These are phyloP conservation scores for Caradrina clavipalpis DNA, from an alignment of 2,888 invertebrate genomes.

Conservation along the genomic window DNA sequence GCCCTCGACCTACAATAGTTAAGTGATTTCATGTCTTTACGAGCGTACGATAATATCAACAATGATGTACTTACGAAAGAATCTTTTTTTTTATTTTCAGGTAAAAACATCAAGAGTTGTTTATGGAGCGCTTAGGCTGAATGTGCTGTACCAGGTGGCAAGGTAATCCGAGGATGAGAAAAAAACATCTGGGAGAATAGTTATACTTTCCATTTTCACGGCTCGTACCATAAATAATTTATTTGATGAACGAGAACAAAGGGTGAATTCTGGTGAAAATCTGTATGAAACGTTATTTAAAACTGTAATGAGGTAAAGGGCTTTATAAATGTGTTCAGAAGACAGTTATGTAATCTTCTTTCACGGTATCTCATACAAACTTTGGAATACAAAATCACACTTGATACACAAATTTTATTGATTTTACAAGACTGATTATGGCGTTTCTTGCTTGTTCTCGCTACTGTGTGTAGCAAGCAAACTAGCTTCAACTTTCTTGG, in stretches of 20 bases:
- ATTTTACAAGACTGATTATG: too few species aligned
- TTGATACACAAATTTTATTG: too few species aligned
- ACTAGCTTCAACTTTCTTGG: too few species aligned
- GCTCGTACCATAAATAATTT: neutral
- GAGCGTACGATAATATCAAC: conserved; percentile 45
- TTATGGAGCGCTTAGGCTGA: conserved; percentile 60
- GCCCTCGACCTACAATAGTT: conserved; percentile 68
- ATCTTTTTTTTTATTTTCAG: conserved; percentile 73
- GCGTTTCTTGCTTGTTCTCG: too few species aligned
- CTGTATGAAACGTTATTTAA: neutral
- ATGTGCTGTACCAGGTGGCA: conserved; percentile 51
- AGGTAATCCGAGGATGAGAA: conserved; percentile 44
- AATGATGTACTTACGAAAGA: conserved; percentile 50
- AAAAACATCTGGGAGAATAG: conserved; percentile 28
- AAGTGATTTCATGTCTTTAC: conserved; percentile 72
- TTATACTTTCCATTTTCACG: conserved; percentile 3
- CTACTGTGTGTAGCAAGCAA: too few species aligned
- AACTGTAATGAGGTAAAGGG: too few species aligned
- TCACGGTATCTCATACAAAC: too few species aligned
- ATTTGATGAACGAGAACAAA: conserved; percentile 20
- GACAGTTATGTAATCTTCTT: neutral
- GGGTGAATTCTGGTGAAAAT: neutral
- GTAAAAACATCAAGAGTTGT: conserved; percentile 67
- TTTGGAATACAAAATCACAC: too few species aligned
- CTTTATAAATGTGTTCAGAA: neutral